Evolutionary conservation across 1,140 invertebrate species (phyloP), one percentile per base, ranked within the genome.

Genomic region (Heliothis virescens): DNA sequence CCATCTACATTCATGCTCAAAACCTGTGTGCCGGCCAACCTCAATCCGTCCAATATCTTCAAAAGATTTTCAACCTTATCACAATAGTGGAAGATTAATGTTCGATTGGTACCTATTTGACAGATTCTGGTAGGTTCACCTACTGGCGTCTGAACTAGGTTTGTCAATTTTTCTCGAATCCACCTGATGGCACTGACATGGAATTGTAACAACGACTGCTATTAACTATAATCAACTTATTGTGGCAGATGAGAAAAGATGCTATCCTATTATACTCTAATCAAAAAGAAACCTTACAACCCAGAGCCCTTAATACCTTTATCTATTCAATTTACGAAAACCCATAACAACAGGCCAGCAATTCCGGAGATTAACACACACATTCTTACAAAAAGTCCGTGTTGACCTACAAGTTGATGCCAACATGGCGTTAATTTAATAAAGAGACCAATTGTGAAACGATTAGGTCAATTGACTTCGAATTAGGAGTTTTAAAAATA

Each of bases 391-490:
- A 41, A 9, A 41, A 9, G 34, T 41, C 55, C 10, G 18, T 34
- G 47, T 34, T 15, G 26, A 57, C 69, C 26, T 55, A 53, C 52
- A 73, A 55, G 16, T 53, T 11, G 65, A 29, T 57, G 41, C 69
- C 47, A 18, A 26, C 57, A 57, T 57, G 21, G 69, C 15, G 69
- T n/a, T 73, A 73, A 73, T 73, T 41, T 41, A 73, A 73, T 73
- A 55, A 16, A 57, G 13, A 13, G 1, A 2, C 26, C 69, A 55
- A 73, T 73, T 73, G 69, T 57, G 26, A 53, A 57, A 57, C 69
- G 18, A 73, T 73, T 73, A 73, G 52, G 13, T n/a, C 69, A 73
- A 73, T 73, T 73, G 69, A 73, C 15, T 73, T 73, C 53, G 13
- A 57, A 73, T 73, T 73, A 73, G 15, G 15, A 7, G n/a, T 55